Evolutionary conservation across 2,888 invertebrate species (phyloP).

Genomic region (Ormyrus rosae): DNA sequence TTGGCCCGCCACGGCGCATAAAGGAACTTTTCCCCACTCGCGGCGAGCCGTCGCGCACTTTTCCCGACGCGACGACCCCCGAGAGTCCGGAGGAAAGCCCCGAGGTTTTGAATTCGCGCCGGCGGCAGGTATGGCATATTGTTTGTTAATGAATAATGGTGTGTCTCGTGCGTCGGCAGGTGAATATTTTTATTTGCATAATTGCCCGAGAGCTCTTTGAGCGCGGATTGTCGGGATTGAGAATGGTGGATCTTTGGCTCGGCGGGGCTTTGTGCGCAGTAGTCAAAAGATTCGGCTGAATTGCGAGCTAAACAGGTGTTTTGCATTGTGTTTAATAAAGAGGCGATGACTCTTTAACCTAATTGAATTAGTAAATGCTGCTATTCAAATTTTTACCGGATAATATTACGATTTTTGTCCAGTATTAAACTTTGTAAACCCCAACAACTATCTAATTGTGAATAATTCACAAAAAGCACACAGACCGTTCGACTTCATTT

Average conservation of each 20-base stretch:
- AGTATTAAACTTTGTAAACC: no score
- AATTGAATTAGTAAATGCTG: background rate
- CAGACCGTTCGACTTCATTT: no score
- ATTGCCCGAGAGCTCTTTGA: slow-evolving; percentile 12
- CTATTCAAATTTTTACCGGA: no score
- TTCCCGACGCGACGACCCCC: background rate
- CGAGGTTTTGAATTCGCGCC: background rate
- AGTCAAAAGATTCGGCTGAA: background rate
- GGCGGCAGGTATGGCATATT: slow-evolving; percentile 51
- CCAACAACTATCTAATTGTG: no score
- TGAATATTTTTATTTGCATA: slow-evolving; percentile 55
- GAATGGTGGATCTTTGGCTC: no score
- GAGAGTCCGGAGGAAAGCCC: no score
- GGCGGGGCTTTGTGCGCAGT: background rate
- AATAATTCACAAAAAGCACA: no score
- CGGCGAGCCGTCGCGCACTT: slow-evolving; percentile 16
- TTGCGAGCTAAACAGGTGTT: background rate
- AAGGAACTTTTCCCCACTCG: slow-evolving; percentile 38
- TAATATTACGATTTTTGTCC: no score
- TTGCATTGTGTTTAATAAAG: background rate
- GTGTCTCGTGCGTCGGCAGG: slow-evolving; percentile 17
- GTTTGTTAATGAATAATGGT: slow-evolving; percentile 54
- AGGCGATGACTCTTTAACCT: background rate
- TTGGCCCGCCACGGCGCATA: background rate
- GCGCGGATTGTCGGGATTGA: no score